Base-by-base conservation (phyloP, 2,113 vertebrate genomes). In the Butorides virescens region DNA sequence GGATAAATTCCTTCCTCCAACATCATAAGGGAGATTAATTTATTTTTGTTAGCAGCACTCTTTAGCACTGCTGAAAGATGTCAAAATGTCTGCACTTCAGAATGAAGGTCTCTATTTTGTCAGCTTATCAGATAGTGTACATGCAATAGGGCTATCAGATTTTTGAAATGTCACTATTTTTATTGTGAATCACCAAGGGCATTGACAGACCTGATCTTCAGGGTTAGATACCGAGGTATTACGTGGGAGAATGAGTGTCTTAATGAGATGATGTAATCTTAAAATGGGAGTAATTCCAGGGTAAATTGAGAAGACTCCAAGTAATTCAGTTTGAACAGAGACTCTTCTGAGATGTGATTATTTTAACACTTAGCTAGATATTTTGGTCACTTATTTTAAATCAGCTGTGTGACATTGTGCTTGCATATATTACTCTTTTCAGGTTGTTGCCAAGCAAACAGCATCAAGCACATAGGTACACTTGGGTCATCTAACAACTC, bases 81-180 rank as follows among this genome's bases (percentile, higher is more conserved):
- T 92, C 89, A 85, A 85, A 92, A 86, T 82, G 66, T 72, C 84
- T 94, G 34, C 70, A 53, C 49, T 86, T 92, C 46, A 88, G 70
- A 90, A 78, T 61, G 42, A 70, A 91, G 76, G 22, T 84, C 73
- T 90, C 44, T 87, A 70, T 91, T 95, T 91, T 86, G 76, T 88
- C 63, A 83, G 75, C 29, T 83, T 65, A 76, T 91, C 46, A 73
- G 59, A 26, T 22, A 66, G 19, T 11, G 15, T 62, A 76, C 25
- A 46, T 50, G 44, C 25, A 68, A 47, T 18, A 88, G 22, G 30
- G 30, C 62, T 82, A 88, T 94, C 62, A 58, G 29, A 58, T 79
- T 80, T 87, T 90, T 79, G 30, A 85, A 90, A 88, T 66, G 78
- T 88, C n/a, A 61, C 13, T 56, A 42, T 85, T 95, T 84, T 90